Conservation (phyloP, 2,888 invertebrate species). For the Phengaris arion region DNA sequence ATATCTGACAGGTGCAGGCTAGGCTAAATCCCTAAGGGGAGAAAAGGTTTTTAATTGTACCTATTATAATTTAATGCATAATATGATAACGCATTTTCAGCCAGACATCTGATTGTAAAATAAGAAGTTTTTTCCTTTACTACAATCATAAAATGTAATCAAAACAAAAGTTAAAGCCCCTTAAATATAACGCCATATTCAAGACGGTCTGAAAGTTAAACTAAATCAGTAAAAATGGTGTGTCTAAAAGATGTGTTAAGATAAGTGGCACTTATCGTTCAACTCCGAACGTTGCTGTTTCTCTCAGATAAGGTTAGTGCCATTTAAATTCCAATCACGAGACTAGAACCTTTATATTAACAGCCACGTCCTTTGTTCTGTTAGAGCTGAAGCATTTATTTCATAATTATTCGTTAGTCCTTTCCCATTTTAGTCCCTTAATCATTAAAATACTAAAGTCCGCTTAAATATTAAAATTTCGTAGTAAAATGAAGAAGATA, state of each 20-base stretch:
- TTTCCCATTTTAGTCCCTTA: neutral
- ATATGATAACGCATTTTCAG: too few relatives aligned
- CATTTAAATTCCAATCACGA: slow-evolving; percentile 25
- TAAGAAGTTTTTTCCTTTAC: too few relatives aligned
- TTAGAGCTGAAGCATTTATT: neutral
- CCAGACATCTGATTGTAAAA: too few relatives aligned
- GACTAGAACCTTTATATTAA: slow-evolving; percentile 23
- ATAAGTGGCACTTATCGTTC: slow-evolving; percentile 22
- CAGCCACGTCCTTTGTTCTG: slow-evolving; percentile 13
- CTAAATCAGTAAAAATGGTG: neutral
- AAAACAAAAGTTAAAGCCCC: too few relatives aligned
- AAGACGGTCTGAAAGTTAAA: neutral
- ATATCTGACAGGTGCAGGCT: too few relatives aligned
- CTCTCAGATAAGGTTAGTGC: slow-evolving; percentile 4
- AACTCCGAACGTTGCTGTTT: slow-evolving; percentile 17
- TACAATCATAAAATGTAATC: too few relatives aligned
- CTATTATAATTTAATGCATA: too few relatives aligned
- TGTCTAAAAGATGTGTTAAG: neutral
- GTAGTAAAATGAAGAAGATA: neutral
- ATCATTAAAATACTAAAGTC: slow-evolving; percentile 6
- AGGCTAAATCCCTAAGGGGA: too few relatives aligned
- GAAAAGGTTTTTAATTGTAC: too few relatives aligned
- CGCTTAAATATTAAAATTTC: too few relatives aligned
- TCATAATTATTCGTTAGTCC: slow-evolving; percentile 15
- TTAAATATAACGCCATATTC: neutral